phyloP scores from a whole-genome alignment of 2,113 vertebrate genomes.

The Pangasianodon hypophthalmus region DNA sequence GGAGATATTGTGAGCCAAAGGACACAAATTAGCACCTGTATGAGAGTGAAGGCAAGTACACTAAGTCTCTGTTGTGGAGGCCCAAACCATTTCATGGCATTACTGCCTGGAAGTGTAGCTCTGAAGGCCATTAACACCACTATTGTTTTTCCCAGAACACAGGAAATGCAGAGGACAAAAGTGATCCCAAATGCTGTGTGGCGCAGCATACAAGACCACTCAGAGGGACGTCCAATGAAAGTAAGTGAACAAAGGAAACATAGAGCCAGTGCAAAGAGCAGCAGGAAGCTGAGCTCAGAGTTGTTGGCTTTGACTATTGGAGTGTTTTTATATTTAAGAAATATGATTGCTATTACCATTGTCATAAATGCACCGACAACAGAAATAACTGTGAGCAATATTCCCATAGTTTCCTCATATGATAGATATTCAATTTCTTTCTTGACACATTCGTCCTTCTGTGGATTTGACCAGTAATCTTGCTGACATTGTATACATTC shows the following conservation, averaged over 20 bases:
- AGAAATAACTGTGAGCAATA: conserved; percentile 1
- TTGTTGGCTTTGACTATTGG: not conserved
- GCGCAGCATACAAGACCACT: not conserved
- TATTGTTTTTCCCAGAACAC: no score
- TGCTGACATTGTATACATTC: conserved; percentile 2
- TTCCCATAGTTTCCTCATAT: conserved; percentile 8
- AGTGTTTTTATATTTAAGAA: conserved; percentile 8
- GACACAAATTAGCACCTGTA: not conserved
- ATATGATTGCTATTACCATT: not conserved
- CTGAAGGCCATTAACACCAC: no score
- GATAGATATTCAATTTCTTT: conserved; percentile 9
- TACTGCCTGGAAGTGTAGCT: no score
- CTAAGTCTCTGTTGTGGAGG: not conserved
- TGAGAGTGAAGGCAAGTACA: not conserved
- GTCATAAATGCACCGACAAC: not conserved
- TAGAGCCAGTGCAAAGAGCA: not conserved
- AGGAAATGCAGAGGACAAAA: no score
- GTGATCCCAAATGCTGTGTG: no score
- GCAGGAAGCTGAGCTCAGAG: not conserved
- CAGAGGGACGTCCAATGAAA: not conserved
- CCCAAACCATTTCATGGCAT: no score
- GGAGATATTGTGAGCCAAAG: not conserved
- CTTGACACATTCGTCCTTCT: not conserved
- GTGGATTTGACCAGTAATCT: not conserved
- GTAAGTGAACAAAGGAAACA: conserved; percentile 2